Percentiles rank a stretch among this genome's conserved stretches.
phyloP scores from a whole-genome alignment of 2,888 invertebrate species.

The Phoronis australis region DNA sequence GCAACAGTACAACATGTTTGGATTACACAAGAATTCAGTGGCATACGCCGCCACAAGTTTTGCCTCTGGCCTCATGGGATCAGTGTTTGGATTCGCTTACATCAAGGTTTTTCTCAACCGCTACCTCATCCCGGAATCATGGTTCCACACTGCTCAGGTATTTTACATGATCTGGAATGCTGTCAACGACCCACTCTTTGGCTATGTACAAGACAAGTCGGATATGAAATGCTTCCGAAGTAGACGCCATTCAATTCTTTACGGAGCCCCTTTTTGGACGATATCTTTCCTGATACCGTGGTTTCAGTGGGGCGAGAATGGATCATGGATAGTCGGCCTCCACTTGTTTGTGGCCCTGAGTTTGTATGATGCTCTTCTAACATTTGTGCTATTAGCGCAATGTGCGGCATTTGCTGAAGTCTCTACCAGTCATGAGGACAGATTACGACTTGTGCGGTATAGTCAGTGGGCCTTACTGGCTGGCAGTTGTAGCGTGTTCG shows the following conservation, averaged over 20 bases:
- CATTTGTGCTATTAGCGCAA: conserved; percentile 48
- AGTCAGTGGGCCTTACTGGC: conserved; percentile 30
- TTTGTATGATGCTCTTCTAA: conserved; percentile 54
- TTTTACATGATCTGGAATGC: conserved; percentile 55
- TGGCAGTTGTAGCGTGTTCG: conserved; percentile 28
- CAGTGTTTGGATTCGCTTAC: conserved; percentile 54
- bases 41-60: conserved; percentile 30
- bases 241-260: conserved; percentile 49
- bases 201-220: conserved; percentile 46
- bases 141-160: conserved; percentile 53
- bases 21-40: conserved; percentile 5
- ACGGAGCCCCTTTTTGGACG: conserved; percentile 50
- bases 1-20: no score
- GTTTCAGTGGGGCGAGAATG: conserved; percentile 48
- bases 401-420: conserved; percentile 51
- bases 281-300: conserved; percentile 49
- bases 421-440: conserved; percentile 33
- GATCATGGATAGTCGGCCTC: conserved; percentile 44
- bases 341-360: conserved; percentile 52
- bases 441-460: conserved; percentile 47
- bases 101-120: conserved; percentile 53
- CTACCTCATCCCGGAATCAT: conserved; percentile 51
- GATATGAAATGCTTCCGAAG: conserved; percentile 40
- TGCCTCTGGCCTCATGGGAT: conserved; percentile 36
- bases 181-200: conserved; percentile 55